Evolutionary conservation across 1,140 invertebrate species (phyloP), one percentile per base, ranked within the genome.

Genomic region (Panagrolaimus sp.): DNA sequence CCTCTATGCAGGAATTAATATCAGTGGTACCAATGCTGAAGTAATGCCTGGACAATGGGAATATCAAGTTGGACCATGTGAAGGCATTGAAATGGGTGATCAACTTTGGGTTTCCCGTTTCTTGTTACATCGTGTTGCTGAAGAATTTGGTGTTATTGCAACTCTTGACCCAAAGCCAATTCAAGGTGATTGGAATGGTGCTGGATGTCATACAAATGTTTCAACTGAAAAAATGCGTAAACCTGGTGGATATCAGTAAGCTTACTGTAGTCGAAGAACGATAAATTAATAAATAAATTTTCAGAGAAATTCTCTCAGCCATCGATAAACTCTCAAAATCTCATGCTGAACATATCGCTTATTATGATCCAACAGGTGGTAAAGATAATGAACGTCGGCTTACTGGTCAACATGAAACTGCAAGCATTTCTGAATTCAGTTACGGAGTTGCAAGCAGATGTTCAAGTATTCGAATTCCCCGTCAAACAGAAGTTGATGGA

Each of bases 11-110:
- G 94, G 93, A 14, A 88, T 96, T 47, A 89, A 90, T 55, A 90
- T 97, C 69, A 88, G 89, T 67, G 94, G 94, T 21, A 91, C 89
- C 14, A 96, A 96, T 83, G 93, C 92, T 1, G 94, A 96, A 83
- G 93, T 94, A 9, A 94, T 94, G 89, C 92, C 92, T 6, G 89
- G 91, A 24, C 91, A 93, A 47, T 85, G 84, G 83, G 84, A 86
- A 78, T 87, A 85, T 78, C 85, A 87, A 77, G 84, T 86, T 15
- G 83, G 81, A 26, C 79, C 91, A 0, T 89, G 88, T 77, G 88
- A 89, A 72, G 93, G 93, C 0, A 92, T 95, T 67, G 84, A 84
- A 2, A 89, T 89, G 74, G 92, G 91, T 4, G 93, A 96, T 77
- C 90, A 96, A 78, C 83, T 96, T 1, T 96, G 93, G 93, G 88